Conservation (phyloP, 2,113 vertebrate species). For the Bombycilla garrulus region DNA sequence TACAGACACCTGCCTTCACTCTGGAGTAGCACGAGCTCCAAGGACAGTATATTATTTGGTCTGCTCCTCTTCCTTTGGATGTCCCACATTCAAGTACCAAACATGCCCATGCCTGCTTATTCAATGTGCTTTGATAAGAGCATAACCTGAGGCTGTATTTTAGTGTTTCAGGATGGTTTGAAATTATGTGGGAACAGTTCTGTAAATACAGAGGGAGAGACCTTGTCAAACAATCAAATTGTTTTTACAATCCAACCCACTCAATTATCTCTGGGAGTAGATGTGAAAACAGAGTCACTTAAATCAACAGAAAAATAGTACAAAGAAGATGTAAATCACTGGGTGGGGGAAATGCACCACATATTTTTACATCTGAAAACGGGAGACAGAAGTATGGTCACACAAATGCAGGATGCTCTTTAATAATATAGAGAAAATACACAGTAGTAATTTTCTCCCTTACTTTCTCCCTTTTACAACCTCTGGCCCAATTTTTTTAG, state of each 20-base stretch:
- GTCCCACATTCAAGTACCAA: background rate
- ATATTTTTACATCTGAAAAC: constrained; percentile 15
- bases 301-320: constrained; percentile 36
- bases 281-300: constrained; percentile 18
- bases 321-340: constrained; percentile 22
- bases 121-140: background rate
- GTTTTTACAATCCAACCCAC: constrained; percentile 37
- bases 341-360: constrained; percentile 4
- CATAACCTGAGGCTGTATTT: background rate
- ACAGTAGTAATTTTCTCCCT: background rate
- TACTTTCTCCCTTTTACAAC: background rate
- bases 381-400: background rate
- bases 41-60: background rate
- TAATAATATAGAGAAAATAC: background rate
- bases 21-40: background rate
- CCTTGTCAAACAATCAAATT: constrained; percentile 51
- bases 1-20: background rate
- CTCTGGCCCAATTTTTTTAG: background rate
- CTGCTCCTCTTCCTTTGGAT: background rate
- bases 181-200: constrained; percentile 55
- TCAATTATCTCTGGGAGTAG: constrained; percentile 36
- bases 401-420: constrained; percentile 12
- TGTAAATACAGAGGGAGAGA: constrained; percentile 39
- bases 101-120: constrained; percentile 19
- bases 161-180: background rate